These are phyloP conservation scores for Falcunculus frontatus DNA, from an alignment of 2,113 vertebrate genomes.

Conservation along the genomic window DNA sequence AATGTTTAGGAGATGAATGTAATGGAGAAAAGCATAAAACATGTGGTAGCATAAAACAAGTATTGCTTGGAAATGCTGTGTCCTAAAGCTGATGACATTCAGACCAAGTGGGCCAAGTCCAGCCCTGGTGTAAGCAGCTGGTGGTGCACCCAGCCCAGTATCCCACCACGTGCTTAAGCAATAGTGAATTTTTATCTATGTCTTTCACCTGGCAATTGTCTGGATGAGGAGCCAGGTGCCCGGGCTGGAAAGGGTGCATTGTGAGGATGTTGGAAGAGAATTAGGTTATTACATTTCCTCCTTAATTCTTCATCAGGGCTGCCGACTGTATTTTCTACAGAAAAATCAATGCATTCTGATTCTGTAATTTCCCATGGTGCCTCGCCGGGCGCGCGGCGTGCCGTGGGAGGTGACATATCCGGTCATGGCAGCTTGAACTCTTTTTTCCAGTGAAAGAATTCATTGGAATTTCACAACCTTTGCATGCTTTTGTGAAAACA, in stretches of 20 bases:
- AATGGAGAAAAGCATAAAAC: not conserved
- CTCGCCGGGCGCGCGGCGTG: conserved; percentile 71
- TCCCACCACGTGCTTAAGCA: not conserved
- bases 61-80: not conserved
- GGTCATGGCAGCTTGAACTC: conserved; percentile 79
- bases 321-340: conserved; percentile 67
- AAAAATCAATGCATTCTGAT: conserved; percentile 93
- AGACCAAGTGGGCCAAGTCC: not conserved
- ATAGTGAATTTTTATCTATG: not conserved
- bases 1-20: conserved; percentile 29
- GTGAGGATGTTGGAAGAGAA: conserved; percentile 59
- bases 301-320: conserved; percentile 77
- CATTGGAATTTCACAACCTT: conserved; percentile 86
- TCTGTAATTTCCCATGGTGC: conserved; percentile 94
- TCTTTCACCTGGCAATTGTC: not conserved
- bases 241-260: not conserved
- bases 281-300: conserved; percentile 72
- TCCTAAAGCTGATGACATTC: not conserved
- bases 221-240: not conserved
- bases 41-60: not conserved
- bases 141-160: not conserved
- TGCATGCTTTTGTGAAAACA: conserved; percentile 82
- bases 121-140: not conserved
- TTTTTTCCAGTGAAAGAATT: conserved; percentile 73
- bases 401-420: conserved; percentile 87